Base-by-base conservation (phyloP, 2,797 vertebrate genomes). In the Adelosebastes latens region DNA sequence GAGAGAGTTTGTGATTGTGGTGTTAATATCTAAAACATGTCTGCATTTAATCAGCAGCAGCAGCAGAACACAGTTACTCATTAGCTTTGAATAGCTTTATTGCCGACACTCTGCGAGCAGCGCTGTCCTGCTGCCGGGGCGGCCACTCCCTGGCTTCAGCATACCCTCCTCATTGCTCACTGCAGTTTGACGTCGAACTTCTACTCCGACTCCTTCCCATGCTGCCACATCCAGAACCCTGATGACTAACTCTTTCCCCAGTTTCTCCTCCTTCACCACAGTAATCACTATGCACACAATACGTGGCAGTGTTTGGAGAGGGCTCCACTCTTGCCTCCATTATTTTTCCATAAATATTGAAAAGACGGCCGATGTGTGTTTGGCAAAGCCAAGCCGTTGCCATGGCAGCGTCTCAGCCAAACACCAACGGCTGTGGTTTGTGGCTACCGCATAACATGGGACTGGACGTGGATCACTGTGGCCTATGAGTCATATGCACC, bases 201-300 rank as follows among this genome's bases (percentile, higher is more conserved):
- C 77, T 29, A 64, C 39, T 77, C 46, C 22, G 46, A 9, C 68
- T 89, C 56, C 77, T 77, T 82, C 83, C 77, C 76, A 5, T 71
- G 72, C 87, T 72, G 71, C 83, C 75, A 67, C 85, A 87, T 88
- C 77, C 88, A 87, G 76, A 74, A 52, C 22, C 22, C 32, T 0
- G 88, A 92, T 95, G 94, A 95, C 94, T 95, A 93, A 95, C 75
- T 91, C 88, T 93, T 94, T 94, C 94, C 93, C 77, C 22, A 16
- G 20, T 52, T 80, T 73, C 81, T 86, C 84, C 82, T 80, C 81
- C 83, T 83, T 80, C 79, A 24, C 83, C 85, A 86, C 75, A 86
- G 81, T 60, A 32, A 81, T 81, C 82, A 79, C 75, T 80, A 74
- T 39, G 29, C 84, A 77, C 87, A 89, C 71, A 89, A 78, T 87